Evolutionary conservation across 2,113 vertebrate genomes (phyloP), one percentile per base, ranked within the genome.

Genomic region (Zosterops japonicus): DNA sequence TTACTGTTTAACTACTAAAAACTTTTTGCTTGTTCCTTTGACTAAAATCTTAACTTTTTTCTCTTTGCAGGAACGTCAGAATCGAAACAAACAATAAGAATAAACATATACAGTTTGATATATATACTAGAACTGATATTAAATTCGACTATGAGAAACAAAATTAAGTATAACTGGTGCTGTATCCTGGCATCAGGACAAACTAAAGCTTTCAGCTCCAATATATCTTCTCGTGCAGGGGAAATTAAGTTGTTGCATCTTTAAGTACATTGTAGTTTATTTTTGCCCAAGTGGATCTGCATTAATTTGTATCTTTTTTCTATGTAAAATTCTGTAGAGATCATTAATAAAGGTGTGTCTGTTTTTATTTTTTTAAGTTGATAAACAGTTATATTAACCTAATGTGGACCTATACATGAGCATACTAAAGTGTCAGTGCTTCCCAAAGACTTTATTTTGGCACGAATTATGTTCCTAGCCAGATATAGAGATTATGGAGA

Each of bases 41-140:
- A 46, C 59, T 87, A 70, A 95, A 92, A 78, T 56, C 25, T 90
- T 90, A 95, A 95, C 80, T 94, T 87, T 74, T 81, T 83, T 96
- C 91, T 93, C 94, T 88, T 96, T 85, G 68, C 98, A 99, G 99
- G 99, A 99, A 97, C 98, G 98, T 95, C 99, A 99, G 98, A 99
- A 98, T 97, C 98, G 98, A 97, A 99, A 97, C 98, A 99, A 99
- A 98, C 98, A 98, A 96, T 99, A 97, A 98, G 98, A 98, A 97
- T 97, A 96, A 97, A 97, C 97, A 94, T 96, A 97, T 93, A 92
- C 97, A 98, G 95, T 97, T 98, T 96, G 97, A 97, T 98, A 97
- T 97, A 98, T 98, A 98, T 97, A 96, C 98, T 98, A 97, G 97
- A 93, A 97, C 97, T 97, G 98, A 98, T 98, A 97, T 92, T 83